Conservation (phyloP, 2,797 vertebrate genomes). For the Coluber constrictor region DNA sequence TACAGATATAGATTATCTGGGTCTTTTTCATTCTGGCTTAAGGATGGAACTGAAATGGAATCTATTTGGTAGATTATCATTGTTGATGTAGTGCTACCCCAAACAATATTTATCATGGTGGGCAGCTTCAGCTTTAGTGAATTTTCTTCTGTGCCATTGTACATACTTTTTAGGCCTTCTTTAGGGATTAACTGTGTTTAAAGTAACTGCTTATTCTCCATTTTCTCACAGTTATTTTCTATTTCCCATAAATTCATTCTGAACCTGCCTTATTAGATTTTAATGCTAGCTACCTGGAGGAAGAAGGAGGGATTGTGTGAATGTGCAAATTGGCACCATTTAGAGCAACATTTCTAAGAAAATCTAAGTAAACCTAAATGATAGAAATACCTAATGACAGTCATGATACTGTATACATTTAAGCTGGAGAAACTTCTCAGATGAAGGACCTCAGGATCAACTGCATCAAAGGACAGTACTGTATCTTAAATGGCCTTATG, state of each 20-base stretch:
- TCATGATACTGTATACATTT: background rate
- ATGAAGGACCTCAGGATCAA: background rate
- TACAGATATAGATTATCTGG: background rate
- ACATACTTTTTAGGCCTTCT: background rate
- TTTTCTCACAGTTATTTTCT: background rate
- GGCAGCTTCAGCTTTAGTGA: background rate
- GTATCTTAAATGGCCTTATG: background rate
- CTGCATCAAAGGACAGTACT: background rate
- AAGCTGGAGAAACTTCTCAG: background rate
- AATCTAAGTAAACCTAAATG: background rate
- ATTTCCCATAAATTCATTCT: background rate
- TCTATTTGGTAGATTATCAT: background rate
- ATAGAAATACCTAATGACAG: background rate
- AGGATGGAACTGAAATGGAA: background rate
- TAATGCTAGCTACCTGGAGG: background rate
- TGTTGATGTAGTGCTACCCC: background rate
- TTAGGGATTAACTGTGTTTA: background rate
- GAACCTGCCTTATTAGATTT: background rate
- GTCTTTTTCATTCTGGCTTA: background rate
- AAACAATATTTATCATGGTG: background rate
- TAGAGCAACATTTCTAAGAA: background rate
- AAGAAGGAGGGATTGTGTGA: background rate
- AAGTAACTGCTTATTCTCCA: background rate
- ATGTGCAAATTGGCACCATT: background rate
- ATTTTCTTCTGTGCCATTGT: background rate